Conservation (phyloP, 2,113 vertebrate genomes). For the Hassar affinis region DNA sequence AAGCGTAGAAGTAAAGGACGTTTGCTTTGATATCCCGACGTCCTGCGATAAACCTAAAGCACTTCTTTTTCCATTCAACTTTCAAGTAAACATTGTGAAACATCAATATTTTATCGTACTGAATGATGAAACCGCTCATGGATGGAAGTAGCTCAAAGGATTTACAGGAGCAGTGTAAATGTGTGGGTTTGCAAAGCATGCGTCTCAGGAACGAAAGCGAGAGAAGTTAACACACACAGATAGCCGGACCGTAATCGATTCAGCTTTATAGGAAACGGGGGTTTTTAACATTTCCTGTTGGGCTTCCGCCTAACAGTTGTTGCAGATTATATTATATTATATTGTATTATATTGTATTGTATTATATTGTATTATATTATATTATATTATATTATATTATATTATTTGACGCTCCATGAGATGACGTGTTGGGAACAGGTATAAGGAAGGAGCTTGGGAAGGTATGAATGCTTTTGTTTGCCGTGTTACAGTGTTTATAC, state of each 20-base stretch:
- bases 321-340: too few species aligned
- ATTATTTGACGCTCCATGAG: neutral
- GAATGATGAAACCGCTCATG: neutral
- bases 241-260: neutral
- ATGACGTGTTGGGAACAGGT: neutral
- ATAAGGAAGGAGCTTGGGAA: neutral
- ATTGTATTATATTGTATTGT: neutral
- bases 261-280: neutral
- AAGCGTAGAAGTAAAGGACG: neutral
- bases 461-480: neutral
- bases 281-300: neutral
- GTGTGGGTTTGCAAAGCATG: neutral
- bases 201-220: neutral
- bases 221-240: neutral
- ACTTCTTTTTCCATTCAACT: neutral
- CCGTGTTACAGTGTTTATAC: neutral
- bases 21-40: too few species aligned
- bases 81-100: neutral
- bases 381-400: too few species aligned
- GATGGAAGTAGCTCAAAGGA: neutral
- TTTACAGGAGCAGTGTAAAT: neutral
- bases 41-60: neutral
- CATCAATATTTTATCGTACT: constrained; percentile 5
- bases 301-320: neutral
- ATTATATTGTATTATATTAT: too few species aligned